Percentiles rank a stretch among this genome's conserved stretches.
These are phyloP conservation scores for Epinephelus cyanopodus DNA, from an alignment of 2,113 vertebrate species.

Conservation along the genomic window DNA sequence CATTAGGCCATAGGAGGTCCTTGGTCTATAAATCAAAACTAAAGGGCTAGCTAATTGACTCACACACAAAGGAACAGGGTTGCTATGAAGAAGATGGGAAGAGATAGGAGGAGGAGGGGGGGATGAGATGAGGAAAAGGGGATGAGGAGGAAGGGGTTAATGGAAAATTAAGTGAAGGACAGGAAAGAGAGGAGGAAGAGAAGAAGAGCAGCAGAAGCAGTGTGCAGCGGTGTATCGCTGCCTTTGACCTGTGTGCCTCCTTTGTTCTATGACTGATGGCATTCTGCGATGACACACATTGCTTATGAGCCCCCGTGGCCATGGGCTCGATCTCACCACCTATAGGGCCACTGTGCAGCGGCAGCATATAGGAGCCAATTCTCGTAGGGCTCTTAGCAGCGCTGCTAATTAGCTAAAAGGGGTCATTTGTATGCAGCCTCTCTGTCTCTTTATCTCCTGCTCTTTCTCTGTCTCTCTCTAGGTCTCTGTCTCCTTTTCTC, in stretches of 20 bases:
- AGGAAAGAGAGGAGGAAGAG: slow-evolving; percentile 26
- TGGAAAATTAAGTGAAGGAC: slow-evolving; percentile 41
- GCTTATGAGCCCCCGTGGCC: slow-evolving; percentile 54
- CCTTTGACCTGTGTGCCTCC: slow-evolving; percentile 53
- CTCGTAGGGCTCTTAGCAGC: slow-evolving; percentile 48
- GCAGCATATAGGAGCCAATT: slow-evolving; percentile 25
- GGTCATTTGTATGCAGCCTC: slow-evolving; percentile 62
- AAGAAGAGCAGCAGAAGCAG: slow-evolving; percentile 5
- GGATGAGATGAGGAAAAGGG: neutral
- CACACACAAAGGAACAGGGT: slow-evolving; percentile 59
- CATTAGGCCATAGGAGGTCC: slow-evolving; percentile 68
- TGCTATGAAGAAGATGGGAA: neutral
- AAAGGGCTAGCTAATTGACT: slow-evolving; percentile 74
- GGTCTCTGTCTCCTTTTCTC: slow-evolving; percentile 7
- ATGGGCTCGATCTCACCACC: slow-evolving; percentile 53
- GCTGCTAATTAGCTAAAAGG: slow-evolving; percentile 72
- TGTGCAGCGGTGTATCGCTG: slow-evolving; percentile 16
- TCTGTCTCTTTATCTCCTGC: slow-evolving; percentile 42
- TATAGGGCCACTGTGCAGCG: slow-evolving; percentile 40
- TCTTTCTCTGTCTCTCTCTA: slow-evolving; percentile 7
- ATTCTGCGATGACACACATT: slow-evolving; percentile 51
- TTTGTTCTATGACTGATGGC: slow-evolving; percentile 75
- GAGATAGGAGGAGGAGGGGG: slow-evolving; percentile 3
- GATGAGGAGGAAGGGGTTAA: slow-evolving; percentile 46
- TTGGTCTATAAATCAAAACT: slow-evolving; percentile 78